Evolutionary conservation across 2,113 vertebrate genomes (phyloP).

Genomic region (Stigmatopora argus): DNA sequence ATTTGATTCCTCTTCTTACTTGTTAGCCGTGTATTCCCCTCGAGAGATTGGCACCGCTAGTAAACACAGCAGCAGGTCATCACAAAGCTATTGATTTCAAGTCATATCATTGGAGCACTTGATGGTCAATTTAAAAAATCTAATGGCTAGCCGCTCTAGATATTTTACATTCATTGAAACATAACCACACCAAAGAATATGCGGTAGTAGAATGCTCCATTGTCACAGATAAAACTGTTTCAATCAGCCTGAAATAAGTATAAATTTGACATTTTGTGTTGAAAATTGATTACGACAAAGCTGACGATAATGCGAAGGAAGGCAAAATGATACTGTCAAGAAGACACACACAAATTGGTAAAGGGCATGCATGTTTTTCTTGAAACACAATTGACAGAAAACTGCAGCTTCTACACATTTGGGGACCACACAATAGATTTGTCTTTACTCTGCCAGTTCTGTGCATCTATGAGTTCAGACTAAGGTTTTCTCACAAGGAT

Average conservation of each 20-base stretch:
- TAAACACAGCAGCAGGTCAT: conserved; percentile 8
- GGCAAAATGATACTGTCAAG: conserved; percentile 12
- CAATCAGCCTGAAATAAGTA: background rate
- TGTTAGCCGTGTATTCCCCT: background rate
- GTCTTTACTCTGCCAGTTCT: conserved; percentile 23
- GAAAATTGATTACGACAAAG: background rate
- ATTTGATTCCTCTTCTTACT: background rate
- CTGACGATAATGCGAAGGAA: background rate
- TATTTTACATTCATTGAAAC: background rate
- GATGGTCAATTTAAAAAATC: conserved; percentile 12
- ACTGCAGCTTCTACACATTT: conserved; percentile 29
- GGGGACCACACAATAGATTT: conserved; percentile 21
- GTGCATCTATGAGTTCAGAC: conserved; percentile 14
- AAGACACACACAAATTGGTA: conserved; percentile 26
- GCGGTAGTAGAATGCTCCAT: background rate
- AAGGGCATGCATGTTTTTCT: conserved; percentile 16
- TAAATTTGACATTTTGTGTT: background rate
- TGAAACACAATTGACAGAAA: conserved; percentile 7
- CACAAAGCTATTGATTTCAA: conserved; percentile 22
- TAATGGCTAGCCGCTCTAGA: background rate
- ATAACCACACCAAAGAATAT: conserved; percentile 8
- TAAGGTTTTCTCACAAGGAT: conserved; percentile 1
- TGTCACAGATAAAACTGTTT: background rate
- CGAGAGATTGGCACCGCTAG: conserved; percentile 6
- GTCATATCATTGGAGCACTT: conserved; percentile 16